These are phyloP conservation scores for Nymphalis io DNA, from an alignment of 1,140 invertebrate genomes.

Conservation along the genomic window DNA sequence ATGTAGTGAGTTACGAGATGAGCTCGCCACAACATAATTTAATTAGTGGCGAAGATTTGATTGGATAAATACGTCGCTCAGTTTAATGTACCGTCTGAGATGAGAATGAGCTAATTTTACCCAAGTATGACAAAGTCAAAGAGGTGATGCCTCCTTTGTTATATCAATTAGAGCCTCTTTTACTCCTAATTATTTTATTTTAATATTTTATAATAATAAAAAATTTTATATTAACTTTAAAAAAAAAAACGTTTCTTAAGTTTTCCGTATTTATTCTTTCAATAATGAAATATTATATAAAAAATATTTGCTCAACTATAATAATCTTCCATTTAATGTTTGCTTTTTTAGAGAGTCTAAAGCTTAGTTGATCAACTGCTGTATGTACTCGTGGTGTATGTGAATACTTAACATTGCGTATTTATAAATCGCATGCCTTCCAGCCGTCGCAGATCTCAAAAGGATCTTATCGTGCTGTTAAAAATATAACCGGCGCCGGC, in stretches of 20 bases:
- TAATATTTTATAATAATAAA: too few species aligned
- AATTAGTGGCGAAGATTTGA: slow-evolving; percentile 7
- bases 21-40: background rate
- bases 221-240: too few species aligned
- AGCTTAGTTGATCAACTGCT: background rate
- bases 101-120: background rate
- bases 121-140: too few species aligned
- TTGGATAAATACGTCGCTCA: background rate
- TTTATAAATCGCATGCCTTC: slow-evolving; percentile 23
- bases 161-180: too few species aligned
- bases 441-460: slow-evolving; percentile 36
- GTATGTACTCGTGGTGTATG: too few species aligned
- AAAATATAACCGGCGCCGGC: slow-evolving; percentile 45
- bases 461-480: slow-evolving; percentile 46
- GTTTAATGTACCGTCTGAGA: background rate
- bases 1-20: background rate
- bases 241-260: too few species aligned
- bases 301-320: too few species aligned
- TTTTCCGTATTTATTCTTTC: too few species aligned
- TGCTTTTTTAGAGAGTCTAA: background rate
- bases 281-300: too few species aligned
- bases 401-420: background rate
- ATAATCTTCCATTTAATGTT: too few species aligned
- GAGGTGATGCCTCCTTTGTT: too few species aligned
- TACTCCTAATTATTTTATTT: too few species aligned